Base-by-base conservation (phyloP, 2,888 invertebrate genomes). In the Apantesis nais region DNA sequence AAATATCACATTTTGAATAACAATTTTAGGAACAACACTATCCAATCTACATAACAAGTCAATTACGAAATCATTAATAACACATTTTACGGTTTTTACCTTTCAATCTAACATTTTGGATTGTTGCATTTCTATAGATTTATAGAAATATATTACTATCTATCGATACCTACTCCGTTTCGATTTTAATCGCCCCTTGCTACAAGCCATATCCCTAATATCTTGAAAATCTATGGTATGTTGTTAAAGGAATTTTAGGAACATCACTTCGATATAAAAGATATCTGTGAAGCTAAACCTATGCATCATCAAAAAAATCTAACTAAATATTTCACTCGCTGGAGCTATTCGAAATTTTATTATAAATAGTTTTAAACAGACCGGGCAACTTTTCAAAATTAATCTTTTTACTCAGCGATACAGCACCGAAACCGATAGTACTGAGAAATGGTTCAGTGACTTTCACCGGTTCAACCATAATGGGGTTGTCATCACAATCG, bases 401-500 rank as follows among this genome's bases (percentile, higher is more conserved):
- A 37, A 87, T 81, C 61, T 82, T 82, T 68, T 89, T 91, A 68
- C 84, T 87, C 58, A 87, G 75, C 74, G 79, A 83, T 29, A 84
- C 77, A 4, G 85, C 82, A 16, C 85, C 74, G 80, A 77, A 31
- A 69, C 71, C 41, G 29, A 76, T 19, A 48, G 85, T 78, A n/a
- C 83, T 85, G 25, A 84, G 70, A 37, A 80, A 73, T 2, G 80
- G 75, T 19, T 78, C 81, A 61, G 65, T 62, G 16, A 83, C 82
- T 41, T 81, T 85, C 1, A 88, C 83, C 7, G 87, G 89, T 71
- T 92, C 91, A 3, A 93, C 91, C 1, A 92, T 82, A 14, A 92
- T 91, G 19, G 93, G 93, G 75, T 93, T 93, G 62, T 93, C 90
- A 31, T 94, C 90, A 16, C 85, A 77, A 86, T 95, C 94, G 83